Base-by-base conservation (phyloP, 2,888 invertebrate species). In the Selenia dentaria region DNA sequence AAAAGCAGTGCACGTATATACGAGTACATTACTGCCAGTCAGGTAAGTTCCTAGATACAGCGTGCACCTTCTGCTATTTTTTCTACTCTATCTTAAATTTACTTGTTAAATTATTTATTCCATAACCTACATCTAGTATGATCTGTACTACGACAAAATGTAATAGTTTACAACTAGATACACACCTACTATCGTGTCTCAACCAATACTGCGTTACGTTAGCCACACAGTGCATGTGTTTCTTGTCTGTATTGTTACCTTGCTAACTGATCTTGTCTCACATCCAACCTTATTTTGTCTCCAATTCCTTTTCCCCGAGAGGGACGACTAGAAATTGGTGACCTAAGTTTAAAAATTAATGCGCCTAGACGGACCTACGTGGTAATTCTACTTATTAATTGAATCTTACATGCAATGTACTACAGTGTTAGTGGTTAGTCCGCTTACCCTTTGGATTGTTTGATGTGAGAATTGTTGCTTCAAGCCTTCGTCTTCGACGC, bases 251-350 rank as follows among this genome's bases (percentile, higher is more conserved):
- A 59, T 65, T 73, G 79, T 88, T 90, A 90, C 90, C 90, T 89
- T 81, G 76, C 83, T 85, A 73, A 84, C 72, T 64, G 87, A 79
- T 80, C 86, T 86, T 74, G 88, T 81, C 71, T 88, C 84, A 79
- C 88, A 87, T 77, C 86, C 90, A 70, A 90, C 78, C 74, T 84
- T 88, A 88, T 88, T 89, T 83, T 85, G 81, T 74, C 88, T 84
- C 87, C 90, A 85, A 83, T 83, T 85, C 79, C 87, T 85, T 78
- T 79, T 82, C 66, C 81, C 85, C 83, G 87, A 83, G 77, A 81
- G 79, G 79, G 87, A 76, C 67, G 75, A 88, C 89, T 90, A 89
- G 73, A 88, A 90, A 90, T 84, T 74, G 70, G 81, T 80, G 74
- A 72, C 79, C 79, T 79, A 79, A 70, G 68, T 83, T 83, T 78